Conservation (phyloP, 2,888 invertebrate species). For the Hypolimnas misippus region DNA sequence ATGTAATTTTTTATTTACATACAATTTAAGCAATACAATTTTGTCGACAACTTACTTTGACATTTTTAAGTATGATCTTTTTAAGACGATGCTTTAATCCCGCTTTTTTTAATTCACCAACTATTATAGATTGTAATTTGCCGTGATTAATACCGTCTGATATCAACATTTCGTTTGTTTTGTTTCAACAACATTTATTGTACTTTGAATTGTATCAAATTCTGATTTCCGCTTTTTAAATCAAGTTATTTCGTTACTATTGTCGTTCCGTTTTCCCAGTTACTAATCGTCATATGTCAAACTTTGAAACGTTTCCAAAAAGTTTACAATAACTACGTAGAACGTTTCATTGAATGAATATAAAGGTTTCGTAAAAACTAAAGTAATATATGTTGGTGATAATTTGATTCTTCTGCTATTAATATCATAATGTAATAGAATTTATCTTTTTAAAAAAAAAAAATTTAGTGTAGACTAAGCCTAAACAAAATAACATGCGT, state of each 20-base stretch:
- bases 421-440: too few relatives aligned
- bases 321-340: too few relatives aligned
- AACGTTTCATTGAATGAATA: too few relatives aligned
- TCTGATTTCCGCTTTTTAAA: constrained; percentile 35
- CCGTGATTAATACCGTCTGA: constrained; percentile 79
- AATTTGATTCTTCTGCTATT: too few relatives aligned
- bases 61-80: constrained; percentile 84
- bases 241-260: constrained; percentile 40
- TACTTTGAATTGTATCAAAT: constrained; percentile 23
- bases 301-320: too few relatives aligned
- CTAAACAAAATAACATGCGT: too few relatives aligned
- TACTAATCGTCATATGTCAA: too few relatives aligned
- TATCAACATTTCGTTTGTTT: constrained; percentile 74
- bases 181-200: constrained; percentile 20
- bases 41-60: constrained; percentile 65
- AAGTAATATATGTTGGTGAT: too few relatives aligned
- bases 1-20: neutral
- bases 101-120: constrained; percentile 86
- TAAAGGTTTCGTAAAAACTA: too few relatives aligned
- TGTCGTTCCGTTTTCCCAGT: constrained; percentile 33
- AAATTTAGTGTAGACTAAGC: too few relatives aligned
- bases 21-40: neutral
- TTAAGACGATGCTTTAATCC: constrained; percentile 89
- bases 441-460: too few relatives aligned
- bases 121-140: constrained; percentile 82